phyloP scores from a whole-genome alignment of 2,888 invertebrate genomes.

The Hydropsyche betteni region DNA sequence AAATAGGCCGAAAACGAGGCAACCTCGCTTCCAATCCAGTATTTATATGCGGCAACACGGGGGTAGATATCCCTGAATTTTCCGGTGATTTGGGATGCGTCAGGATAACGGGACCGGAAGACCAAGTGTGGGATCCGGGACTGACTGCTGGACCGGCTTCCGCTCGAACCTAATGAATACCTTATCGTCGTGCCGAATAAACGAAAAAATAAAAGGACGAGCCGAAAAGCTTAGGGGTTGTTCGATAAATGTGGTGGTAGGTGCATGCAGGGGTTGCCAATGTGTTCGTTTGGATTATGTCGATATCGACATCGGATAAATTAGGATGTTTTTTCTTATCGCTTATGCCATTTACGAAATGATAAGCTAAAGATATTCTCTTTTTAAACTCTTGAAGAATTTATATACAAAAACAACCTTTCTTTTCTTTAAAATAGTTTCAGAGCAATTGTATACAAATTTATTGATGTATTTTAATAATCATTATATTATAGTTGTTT shows the following conservation, averaged over 20 bases:
- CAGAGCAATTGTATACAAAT: too few species aligned
- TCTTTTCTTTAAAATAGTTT: too few species aligned
- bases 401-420: too few species aligned
- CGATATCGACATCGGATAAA: too few species aligned
- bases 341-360: too few species aligned
- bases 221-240: neutral
- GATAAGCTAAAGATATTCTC: too few species aligned
- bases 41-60: slow-evolving; percentile 15
- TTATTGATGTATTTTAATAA: too few species aligned
- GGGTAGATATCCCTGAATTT: slow-evolving; percentile 21
- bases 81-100: slow-evolving; percentile 45
- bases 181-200: slow-evolving; percentile 37
- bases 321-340: too few species aligned
- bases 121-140: slow-evolving; percentile 33
- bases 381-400: too few species aligned
- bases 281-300: too few species aligned
- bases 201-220: slow-evolving; percentile 6
- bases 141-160: slow-evolving; percentile 31
- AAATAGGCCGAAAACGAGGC: neutral
- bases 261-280: too few species aligned
- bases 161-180: slow-evolving; percentile 44
- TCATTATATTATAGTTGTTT: too few species aligned
- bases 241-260: neutral
- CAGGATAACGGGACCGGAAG: slow-evolving; percentile 33
- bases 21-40: slow-evolving; percentile 29